Percentiles rank a stretch among this genome's conserved stretches.
Evolutionary conservation across 2,113 vertebrate genomes (phyloP).

Genomic region (Merops nubicus): DNA sequence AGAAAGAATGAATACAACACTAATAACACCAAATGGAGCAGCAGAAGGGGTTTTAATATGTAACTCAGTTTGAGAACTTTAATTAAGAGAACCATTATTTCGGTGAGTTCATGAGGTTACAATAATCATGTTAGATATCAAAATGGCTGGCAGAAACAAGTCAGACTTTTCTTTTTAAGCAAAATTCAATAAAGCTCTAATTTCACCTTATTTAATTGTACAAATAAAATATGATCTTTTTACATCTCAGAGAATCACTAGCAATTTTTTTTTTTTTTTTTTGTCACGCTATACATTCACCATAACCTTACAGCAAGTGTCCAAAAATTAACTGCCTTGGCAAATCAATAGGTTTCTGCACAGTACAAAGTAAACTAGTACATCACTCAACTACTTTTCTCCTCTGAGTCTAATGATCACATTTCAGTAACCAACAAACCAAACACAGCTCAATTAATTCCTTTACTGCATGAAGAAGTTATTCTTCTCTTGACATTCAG

Average conservation of each 20-base stretch:
- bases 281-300: background rate
- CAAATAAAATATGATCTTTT: background rate
- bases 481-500: background rate
- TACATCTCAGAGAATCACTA: background rate
- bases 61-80: background rate
- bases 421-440: background rate
- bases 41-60: background rate
- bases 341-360: background rate
- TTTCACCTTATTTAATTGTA: background rate
- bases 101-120: background rate
- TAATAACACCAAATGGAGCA: background rate
- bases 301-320: background rate
- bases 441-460: conserved; percentile 28
- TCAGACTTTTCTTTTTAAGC: background rate
- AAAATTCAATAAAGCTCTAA: background rate
- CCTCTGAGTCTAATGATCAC: background rate
- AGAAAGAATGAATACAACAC: background rate
- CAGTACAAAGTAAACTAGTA: background rate
- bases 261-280: background rate
- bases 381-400: background rate
- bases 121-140: background rate
- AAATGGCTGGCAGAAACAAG: background rate
- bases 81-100: background rate
- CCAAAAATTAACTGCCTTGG: background rate
- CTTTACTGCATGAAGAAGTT: background rate